These are phyloP conservation scores for Caerostris extrusa DNA, from an alignment of 1,140 invertebrate species.

Conservation along the genomic window DNA sequence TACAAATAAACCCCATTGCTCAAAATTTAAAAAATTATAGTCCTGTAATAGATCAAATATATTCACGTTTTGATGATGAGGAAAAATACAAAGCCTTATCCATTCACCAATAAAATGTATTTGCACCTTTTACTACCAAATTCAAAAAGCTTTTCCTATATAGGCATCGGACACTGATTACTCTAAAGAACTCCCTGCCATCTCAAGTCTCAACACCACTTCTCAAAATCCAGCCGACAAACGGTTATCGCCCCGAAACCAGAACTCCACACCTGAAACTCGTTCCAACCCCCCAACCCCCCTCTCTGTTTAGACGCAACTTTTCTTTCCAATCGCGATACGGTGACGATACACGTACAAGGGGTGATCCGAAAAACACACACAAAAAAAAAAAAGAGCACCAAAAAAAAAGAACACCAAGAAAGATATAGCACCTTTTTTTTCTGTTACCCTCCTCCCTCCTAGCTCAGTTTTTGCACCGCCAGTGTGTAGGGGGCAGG, in stretches of 20 bases:
- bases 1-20: no score
- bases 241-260: conserved; percentile 8
- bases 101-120: no score
- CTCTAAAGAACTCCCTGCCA: no score
- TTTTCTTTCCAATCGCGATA: not conserved
- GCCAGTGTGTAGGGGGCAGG: not conserved
- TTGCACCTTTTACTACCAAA: no score
- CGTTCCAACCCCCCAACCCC: conserved; percentile 4
- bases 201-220: not conserved
- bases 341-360: conserved; percentile 13
- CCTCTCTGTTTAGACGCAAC: not conserved
- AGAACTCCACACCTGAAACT: conserved; percentile 51
- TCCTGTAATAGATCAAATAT: no score
- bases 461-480: not conserved
- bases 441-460: not conserved
- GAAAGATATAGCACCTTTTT: conserved; percentile 56
- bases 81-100: no score
- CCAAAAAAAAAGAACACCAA: conserved; percentile 22
- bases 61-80: no score
- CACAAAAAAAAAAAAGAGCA: not conserved
- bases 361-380: not conserved
- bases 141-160: no score
- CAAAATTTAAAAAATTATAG: no score
- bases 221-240: not conserved
- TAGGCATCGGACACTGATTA: no score